Base-by-base conservation (phyloP, 2,113 vertebrate species). In the Carollia perspicillata region DNA sequence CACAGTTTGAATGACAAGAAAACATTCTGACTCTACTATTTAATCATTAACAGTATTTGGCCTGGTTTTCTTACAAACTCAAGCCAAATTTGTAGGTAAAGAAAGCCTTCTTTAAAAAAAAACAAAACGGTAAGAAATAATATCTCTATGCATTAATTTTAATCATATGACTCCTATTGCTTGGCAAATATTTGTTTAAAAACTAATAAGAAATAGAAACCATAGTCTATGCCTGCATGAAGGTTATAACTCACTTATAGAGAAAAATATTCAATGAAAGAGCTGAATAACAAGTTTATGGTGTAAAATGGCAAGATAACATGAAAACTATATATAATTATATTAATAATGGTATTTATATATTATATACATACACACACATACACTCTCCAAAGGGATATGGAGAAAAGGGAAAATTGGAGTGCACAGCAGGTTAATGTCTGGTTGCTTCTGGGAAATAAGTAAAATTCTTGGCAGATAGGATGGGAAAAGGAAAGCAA, bases 141-240 rank as follows among this genome's bases (percentile, higher is more conserved):
- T 58, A 66, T 58, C 6, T 81, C 8, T 49, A 8, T 49, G 26
- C 16, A 53, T 71, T 93, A 17, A 71, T 89, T 84, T 84, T 89
- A 77, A 89, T 84, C 18, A 2, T 44, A 22, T 81, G 22, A n/a
- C 72, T 75, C 91, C 17, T 72, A 3, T 87, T 77, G 28, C 22
- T 87, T 83, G 63, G 40, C n/a, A 92, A 84, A 84, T 74, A 93
- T 77, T 90, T 95, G 40, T 84, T 84, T 92, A 90, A 96, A 87
- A 22, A 47, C 8, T 51, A 84, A 83, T 37, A 44, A 88, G 92
- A 90, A 84, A 20, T 44, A 42, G 63, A 89, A 87, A 69, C 28
- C 6, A 42, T 4, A 86, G 28, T 80, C 28, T 18, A 33, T 87
- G 53, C 20, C 42, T 95, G 90, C 42, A 81, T 77, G 66, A 78